Conservation (phyloP, 2,113 vertebrate species). For the Poeciliopsis prolifica region DNA sequence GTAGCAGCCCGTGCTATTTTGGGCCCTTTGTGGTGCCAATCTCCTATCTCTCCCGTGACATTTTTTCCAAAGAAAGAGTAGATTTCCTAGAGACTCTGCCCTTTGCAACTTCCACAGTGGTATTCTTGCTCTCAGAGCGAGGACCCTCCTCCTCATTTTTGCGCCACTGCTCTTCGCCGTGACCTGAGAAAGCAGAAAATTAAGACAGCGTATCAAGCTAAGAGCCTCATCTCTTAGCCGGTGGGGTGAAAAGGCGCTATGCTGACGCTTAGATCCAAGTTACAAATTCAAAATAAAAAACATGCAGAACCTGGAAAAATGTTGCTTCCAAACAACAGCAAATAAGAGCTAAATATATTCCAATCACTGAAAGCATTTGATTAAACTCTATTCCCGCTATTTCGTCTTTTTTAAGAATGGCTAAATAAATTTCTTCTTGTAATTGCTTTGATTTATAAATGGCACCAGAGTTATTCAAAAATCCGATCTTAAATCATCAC, state of each 20-base stretch:
- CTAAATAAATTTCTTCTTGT: slow-evolving; percentile 16
- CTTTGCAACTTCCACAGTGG: slow-evolving; percentile 96
- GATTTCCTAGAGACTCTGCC: slow-evolving; percentile 99
- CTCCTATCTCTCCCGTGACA: slow-evolving; percentile 98
- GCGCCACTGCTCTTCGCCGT: slow-evolving; percentile 82
- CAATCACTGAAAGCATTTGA: slow-evolving; percentile 2
- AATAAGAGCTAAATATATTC: slow-evolving; percentile 32
- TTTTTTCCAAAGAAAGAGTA: slow-evolving; percentile 99
- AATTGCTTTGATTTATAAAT: slow-evolving; percentile 34
- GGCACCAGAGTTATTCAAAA: slow-evolving; percentile 28
- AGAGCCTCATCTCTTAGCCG: slow-evolving; percentile 71
- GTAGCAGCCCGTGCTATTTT: slow-evolving; percentile 99
- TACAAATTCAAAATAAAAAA: slow-evolving; percentile 67
- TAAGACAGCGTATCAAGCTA: slow-evolving; percentile 84
- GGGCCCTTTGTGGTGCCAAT: slow-evolving; percentile 99
- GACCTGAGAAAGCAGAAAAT: slow-evolving; percentile 81
- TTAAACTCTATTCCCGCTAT: slow-evolving; percentile 12
- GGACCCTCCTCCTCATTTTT: slow-evolving; percentile 86
- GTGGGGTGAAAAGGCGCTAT: slow-evolving; percentile 72
- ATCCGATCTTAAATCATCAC: slow-evolving; percentile 37
- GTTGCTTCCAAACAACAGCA: slow-evolving; percentile 30
- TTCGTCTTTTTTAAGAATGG: slow-evolving; percentile 11
- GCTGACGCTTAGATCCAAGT: slow-evolving; percentile 76
- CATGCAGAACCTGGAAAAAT: slow-evolving; percentile 67
- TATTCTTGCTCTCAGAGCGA: slow-evolving; percentile 89